A percentile compares a stretch with the other conserved stretches of the same genome.
Conservation (phyloP, 2,113 vertebrate genomes). For the Charina bottae region DNA sequence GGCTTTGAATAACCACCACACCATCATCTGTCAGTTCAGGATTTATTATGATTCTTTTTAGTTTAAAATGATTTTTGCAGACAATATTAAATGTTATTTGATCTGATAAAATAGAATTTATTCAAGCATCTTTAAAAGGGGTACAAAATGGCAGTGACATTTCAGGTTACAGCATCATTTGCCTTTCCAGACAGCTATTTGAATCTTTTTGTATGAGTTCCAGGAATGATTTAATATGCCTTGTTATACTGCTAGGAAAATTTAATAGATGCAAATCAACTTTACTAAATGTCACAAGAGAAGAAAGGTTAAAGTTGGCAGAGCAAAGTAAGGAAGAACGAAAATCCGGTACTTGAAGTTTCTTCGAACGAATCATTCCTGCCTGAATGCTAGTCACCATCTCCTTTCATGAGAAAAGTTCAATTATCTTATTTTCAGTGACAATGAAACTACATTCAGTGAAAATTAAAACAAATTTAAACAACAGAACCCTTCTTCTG, state of each 20-base stretch:
- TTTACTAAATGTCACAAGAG: neutral
- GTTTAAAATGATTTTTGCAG: slow-evolving; percentile 40
- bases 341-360: neutral
- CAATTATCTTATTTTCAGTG: neutral
- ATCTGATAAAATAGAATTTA: neutral
- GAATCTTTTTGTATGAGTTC: neutral
- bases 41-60: slow-evolving; percentile 27
- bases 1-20: slow-evolving; percentile 28
- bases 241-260: slow-evolving; percentile 17
- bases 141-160: neutral
- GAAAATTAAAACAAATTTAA: slow-evolving; percentile 9
- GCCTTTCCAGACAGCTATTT: neutral
- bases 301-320: neutral
- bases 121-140: slow-evolving; percentile 30
- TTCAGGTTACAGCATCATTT: slow-evolving; percentile 31
- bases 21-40: slow-evolving; percentile 15
- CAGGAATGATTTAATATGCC: neutral
- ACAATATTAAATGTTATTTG: slow-evolving; percentile 24
- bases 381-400: neutral
- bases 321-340: neutral
- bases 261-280: neutral
- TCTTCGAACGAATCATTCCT: slow-evolving; percentile 13
- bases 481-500: neutral
- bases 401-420: neutral
- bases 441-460: neutral